Evolutionary conservation across 2,113 vertebrate species (phyloP).

Genomic region (Apteryx mantelli): DNA sequence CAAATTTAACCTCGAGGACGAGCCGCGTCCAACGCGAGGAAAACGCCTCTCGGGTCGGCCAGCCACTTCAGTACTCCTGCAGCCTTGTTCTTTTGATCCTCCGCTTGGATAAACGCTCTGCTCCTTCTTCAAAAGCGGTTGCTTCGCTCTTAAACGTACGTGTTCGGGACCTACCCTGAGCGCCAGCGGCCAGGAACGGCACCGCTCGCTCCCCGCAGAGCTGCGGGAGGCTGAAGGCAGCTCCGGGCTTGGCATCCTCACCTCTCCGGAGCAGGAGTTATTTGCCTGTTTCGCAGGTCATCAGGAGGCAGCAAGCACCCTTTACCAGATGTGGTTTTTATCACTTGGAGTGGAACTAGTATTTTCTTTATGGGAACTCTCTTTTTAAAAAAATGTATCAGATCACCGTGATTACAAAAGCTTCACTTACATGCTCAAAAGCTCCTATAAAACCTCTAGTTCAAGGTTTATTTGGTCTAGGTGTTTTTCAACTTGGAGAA

Average conservation of each 20-base stretch:
- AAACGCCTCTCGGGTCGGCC: background rate
- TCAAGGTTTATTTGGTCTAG: constrained; percentile 57
- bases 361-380: constrained; percentile 17
- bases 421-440: constrained; percentile 39
- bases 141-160: background rate
- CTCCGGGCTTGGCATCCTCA: fast-evolving
- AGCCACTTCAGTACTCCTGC: background rate
- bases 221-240: too few species aligned
- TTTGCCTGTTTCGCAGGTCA: background rate
- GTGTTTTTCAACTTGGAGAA: constrained; percentile 52
- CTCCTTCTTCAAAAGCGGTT: background rate
- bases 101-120: background rate
- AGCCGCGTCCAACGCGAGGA: background rate
- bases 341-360: constrained; percentile 34
- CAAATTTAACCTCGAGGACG: background rate
- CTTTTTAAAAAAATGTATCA: constrained; percentile 41
- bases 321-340: constrained; percentile 47
- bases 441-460: constrained; percentile 37
- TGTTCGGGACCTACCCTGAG: background rate
- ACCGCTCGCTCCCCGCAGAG: background rate
- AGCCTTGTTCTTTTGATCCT: background rate
- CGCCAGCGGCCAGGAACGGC: background rate
- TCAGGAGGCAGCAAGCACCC: constrained; percentile 16
- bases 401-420: constrained; percentile 49
- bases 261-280: background rate